Evolutionary conservation across 2,113 vertebrate genomes (phyloP).

Genomic region (Notothenia coriiceps): DNA sequence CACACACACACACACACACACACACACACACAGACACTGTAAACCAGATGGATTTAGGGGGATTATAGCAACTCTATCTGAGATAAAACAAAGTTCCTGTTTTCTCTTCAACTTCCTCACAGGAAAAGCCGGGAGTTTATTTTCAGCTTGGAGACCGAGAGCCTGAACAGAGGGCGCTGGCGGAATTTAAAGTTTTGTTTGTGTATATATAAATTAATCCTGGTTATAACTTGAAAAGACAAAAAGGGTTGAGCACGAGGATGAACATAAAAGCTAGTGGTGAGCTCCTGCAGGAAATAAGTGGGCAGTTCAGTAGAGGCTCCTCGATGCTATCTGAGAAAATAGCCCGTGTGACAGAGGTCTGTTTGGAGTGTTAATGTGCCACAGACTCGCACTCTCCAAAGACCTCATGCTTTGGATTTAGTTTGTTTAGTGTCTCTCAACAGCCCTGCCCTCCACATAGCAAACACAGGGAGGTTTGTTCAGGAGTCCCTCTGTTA

Average conservation of each 20-base stretch:
- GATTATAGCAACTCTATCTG: conserved; percentile 67
- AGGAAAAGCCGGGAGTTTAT: conserved; percentile 30
- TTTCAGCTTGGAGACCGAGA: conserved; percentile 45
- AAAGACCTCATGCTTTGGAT: conserved; percentile 42
- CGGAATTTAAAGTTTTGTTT: conserved; percentile 68
- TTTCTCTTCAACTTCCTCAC: conserved; percentile 52
- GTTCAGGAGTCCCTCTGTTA: conserved; percentile 58
- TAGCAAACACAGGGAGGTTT: conserved; percentile 59
- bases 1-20: no score
- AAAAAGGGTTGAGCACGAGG: conserved; percentile 51
- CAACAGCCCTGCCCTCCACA: conserved; percentile 17
- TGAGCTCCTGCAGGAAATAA: conserved; percentile 33
- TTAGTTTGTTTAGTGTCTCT: conserved; percentile 63
- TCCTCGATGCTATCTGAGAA: conserved; percentile 34
- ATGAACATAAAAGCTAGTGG: conserved; percentile 51
- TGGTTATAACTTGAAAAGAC: conserved; percentile 64
- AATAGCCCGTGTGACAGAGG: conserved; percentile 18
- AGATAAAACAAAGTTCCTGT: conserved; percentile 65
- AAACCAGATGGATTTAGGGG: conserved; percentile 58
- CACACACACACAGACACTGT: background rate
- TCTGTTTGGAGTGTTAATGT: conserved; percentile 54
- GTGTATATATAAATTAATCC: conserved; percentile 67
- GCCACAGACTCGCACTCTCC: conserved; percentile 31
- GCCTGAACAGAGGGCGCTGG: conserved; percentile 23
- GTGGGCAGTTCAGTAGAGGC: conserved; percentile 24